Conservation (phyloP, 2,113 vertebrate species). For the Tinamus guttatus region DNA sequence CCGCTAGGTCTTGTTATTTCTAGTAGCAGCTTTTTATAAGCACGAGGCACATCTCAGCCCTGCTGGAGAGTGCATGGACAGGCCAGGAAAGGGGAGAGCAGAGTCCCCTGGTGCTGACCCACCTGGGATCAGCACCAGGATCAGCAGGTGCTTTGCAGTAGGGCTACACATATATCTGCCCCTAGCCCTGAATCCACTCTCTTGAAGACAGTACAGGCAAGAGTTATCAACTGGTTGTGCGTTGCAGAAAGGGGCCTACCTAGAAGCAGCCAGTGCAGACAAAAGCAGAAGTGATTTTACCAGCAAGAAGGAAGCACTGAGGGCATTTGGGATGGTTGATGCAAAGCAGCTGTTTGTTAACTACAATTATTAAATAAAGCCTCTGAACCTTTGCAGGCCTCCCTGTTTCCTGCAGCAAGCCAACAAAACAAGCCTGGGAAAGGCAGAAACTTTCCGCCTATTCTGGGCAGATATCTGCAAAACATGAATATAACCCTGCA, state of each 20-base stretch:
- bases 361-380: background rate
- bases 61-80: background rate
- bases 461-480: background rate
- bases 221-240: background rate
- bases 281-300: background rate
- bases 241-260: background rate
- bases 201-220: background rate
- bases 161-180: background rate
- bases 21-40: background rate
- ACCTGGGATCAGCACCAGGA: background rate
- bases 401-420: accelerated
- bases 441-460: accelerated
- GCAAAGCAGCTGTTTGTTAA: background rate
- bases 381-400: background rate
- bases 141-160: background rate
- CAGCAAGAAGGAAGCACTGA: background rate
- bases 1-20: background rate
- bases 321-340: accelerated
- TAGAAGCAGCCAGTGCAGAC: background rate
- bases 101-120: too few species aligned
- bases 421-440: accelerated
- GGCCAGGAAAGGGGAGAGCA: background rate
- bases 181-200: background rate
- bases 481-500: background rate
- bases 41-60: background rate